Conservation (phyloP, 2,888 invertebrate genomes). For the Drosophila nigritarsus region DNA sequence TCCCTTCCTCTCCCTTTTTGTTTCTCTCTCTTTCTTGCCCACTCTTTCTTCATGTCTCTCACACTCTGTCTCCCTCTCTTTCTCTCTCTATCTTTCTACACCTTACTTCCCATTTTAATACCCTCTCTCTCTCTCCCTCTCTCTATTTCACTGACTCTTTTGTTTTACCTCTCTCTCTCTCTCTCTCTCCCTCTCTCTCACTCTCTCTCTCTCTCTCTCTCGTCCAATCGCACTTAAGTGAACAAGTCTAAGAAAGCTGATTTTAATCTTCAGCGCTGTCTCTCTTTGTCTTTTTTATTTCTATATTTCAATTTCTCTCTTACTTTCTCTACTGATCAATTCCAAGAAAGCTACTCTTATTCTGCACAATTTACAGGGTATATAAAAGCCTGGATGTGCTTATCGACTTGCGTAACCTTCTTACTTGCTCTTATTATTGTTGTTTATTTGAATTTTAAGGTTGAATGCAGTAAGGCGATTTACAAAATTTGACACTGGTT, state of each 20-base stretch:
- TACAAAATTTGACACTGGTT: constrained; percentile 39
- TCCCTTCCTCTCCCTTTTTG: background rate
- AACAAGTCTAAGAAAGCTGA: background rate
- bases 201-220: background rate
- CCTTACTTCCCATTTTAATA: background rate
- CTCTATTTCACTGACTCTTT: background rate
- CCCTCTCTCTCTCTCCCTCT: background rate
- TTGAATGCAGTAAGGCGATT: constrained; percentile 41
- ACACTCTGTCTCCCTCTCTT: too few relatives aligned
- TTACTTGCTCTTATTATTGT: constrained; percentile 13
- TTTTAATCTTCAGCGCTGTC: background rate
- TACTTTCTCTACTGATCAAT: background rate
- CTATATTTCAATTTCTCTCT: background rate
- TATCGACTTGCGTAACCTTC: background rate
- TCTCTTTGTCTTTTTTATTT: too few relatives aligned
- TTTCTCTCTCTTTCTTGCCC: background rate
- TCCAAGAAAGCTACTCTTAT: background rate
- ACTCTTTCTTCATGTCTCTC: background rate
- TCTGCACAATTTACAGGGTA: constrained; percentile 13
- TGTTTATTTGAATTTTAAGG: constrained; percentile 40
- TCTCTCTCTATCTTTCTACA: too few relatives aligned
- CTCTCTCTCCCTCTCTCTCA: background rate
- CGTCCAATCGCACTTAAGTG: too few relatives aligned
- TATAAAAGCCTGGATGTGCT: background rate
- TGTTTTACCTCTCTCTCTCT: background rate